These are phyloP conservation scores for Enteromius thamalakanensis DNA, from an alignment of 2,797 vertebrate species.

Conservation along the genomic window DNA sequence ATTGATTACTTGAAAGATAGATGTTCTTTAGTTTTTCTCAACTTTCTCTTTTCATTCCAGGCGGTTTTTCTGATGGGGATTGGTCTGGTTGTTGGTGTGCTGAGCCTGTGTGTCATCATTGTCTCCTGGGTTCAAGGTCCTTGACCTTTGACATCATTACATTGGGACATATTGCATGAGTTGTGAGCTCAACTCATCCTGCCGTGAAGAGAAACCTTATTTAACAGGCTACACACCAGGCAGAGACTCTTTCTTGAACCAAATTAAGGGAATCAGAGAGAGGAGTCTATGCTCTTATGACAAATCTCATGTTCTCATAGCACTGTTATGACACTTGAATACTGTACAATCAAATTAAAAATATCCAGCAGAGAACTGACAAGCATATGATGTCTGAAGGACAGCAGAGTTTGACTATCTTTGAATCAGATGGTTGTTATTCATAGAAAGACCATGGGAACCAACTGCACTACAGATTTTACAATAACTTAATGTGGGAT, in stretches of 20 bases:
- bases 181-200: background rate
- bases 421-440: slow-evolving; percentile 1
- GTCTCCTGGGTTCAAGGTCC: slow-evolving; percentile 78
- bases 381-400: background rate
- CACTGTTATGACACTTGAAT: slow-evolving; percentile 2
- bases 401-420: background rate
- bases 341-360: background rate
- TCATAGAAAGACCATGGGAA: background rate
- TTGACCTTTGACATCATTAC: slow-evolving; percentile 54
- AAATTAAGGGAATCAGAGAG: slow-evolving; percentile 1
- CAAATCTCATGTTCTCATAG: background rate
- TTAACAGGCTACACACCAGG: background rate
- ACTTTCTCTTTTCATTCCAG: slow-evolving; percentile 57
- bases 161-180: background rate
- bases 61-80: slow-evolving; percentile 76
- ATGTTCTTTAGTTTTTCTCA: background rate
- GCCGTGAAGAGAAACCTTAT: background rate
- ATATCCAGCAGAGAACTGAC: background rate
- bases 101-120: slow-evolving; percentile 86
- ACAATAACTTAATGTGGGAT: background rate
- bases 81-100: slow-evolving; percentile 83
- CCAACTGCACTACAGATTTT: slow-evolving; percentile 3
- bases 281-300: background rate
- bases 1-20: background rate
- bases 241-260: background rate